Percentiles rank a stretch among this genome's conserved stretches.
phyloP scores from a whole-genome alignment of 2,888 invertebrate genomes.

The Sphecodes monilicornis region DNA sequence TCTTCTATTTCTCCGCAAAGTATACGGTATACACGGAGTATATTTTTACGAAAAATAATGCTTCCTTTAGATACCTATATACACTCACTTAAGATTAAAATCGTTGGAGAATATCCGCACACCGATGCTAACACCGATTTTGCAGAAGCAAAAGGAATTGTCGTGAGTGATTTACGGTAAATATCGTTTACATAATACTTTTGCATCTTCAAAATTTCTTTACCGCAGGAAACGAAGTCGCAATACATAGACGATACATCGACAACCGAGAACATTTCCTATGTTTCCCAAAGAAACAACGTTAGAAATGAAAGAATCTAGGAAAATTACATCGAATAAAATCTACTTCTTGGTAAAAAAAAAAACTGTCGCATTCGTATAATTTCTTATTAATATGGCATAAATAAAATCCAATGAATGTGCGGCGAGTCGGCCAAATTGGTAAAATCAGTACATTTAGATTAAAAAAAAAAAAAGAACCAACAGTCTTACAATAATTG shows the following conservation, averaged over 20 bases:
- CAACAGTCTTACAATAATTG: slow-evolving; percentile 30
- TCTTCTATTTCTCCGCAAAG: neutral
- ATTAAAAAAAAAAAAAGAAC: neutral
- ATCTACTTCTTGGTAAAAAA: slow-evolving; percentile 28
- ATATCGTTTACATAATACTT: slow-evolving; percentile 3
- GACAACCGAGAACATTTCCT: neutral
- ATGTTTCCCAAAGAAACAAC: neutral
- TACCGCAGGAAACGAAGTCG: slow-evolving; percentile 8
- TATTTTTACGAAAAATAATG: slow-evolving; percentile 26
- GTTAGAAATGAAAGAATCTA: neutral
- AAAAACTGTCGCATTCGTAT: slow-evolving; percentile 14
- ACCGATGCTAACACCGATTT: slow-evolving; percentile 85
- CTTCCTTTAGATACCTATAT: slow-evolving; percentile 88
- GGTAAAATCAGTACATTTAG: neutral
- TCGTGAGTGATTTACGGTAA: slow-evolving; percentile 31
- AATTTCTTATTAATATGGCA: slow-evolving; percentile 23
- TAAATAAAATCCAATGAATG: slow-evolving; percentile 26
- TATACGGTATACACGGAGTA: neutral
- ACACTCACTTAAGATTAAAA: slow-evolving; percentile 88
- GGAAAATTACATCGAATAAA: slow-evolving; percentile 24
- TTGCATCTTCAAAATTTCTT: neutral
- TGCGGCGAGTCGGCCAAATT: neutral
- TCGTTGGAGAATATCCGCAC: slow-evolving; percentile 86
- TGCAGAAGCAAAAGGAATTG: slow-evolving; percentile 46
- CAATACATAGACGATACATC: neutral